phyloP scores from a whole-genome alignment of 2,797 vertebrate genomes.

The Bradypodion pumilum region DNA sequence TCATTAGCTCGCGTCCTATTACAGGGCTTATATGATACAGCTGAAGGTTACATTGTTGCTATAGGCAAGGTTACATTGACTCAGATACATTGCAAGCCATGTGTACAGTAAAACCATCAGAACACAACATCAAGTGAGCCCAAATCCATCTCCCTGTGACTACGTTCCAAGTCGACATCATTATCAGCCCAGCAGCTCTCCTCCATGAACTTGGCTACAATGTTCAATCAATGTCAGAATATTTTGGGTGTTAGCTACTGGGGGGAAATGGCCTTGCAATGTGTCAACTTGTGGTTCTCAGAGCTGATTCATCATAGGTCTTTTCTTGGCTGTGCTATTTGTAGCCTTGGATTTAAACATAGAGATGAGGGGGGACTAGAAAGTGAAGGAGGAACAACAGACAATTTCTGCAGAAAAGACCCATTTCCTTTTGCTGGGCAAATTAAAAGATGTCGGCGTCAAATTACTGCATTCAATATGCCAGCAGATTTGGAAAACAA shows the following conservation, averaged over 20 bases:
- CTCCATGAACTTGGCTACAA: conserved; percentile 15
- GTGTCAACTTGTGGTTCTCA: conserved; percentile 17
- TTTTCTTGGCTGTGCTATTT: conserved; percentile 6
- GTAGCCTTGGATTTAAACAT: conserved; percentile 14
- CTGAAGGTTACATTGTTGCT: too few relatives aligned
- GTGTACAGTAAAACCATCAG: too few relatives aligned
- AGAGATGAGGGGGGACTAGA: background rate
- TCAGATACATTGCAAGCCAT: too few relatives aligned
- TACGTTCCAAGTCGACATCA: conserved; percentile 15
- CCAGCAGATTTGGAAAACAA: too few relatives aligned
- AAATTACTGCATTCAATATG: too few relatives aligned
- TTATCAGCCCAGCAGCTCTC: conserved; percentile 21
- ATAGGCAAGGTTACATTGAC: too few relatives aligned
- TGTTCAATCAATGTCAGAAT: conserved; percentile 39
- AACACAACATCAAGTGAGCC: conserved; percentile 24
- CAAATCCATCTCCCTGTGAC: conserved; percentile 28
- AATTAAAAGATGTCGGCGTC: too few relatives aligned
- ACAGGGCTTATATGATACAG: too few relatives aligned
- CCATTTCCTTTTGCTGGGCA: conserved; percentile 8
- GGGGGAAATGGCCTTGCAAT: conserved; percentile 28
- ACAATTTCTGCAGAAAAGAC: background rate
- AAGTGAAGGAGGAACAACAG: conserved; percentile 6
- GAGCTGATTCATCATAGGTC: conserved; percentile 33
- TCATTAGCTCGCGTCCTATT: too few relatives aligned
- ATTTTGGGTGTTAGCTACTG: conserved; percentile 28